Conservation (phyloP, 2,888 invertebrate genomes). For the Cenopis cana region DNA sequence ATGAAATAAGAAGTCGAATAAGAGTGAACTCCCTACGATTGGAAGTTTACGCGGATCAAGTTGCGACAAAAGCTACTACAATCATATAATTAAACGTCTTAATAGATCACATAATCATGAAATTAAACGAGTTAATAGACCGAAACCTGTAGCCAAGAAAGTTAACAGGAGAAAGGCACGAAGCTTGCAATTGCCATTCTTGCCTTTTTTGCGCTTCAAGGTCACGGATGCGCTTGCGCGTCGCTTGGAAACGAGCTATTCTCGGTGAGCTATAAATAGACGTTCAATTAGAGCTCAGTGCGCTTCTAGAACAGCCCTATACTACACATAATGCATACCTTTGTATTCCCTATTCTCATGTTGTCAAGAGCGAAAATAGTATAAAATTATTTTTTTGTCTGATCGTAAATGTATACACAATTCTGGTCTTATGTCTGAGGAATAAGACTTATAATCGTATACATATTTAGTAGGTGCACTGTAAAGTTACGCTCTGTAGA, state of each 20-base stretch:
- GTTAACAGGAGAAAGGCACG: conserved; percentile 13
- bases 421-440: not conserved
- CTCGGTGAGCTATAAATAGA: conserved; percentile 23
- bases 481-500: not conserved
- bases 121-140: not conserved
- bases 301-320: conserved; percentile 6
- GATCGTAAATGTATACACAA: not conserved
- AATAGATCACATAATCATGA: not conserved
- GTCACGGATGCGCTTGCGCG: conserved; percentile 16
- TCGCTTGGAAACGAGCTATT: conserved; percentile 28
- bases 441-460: not conserved
- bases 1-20: too few species aligned
- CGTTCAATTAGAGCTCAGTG: conserved; percentile 17
- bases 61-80: too few species aligned
- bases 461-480: not conserved
- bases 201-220: conserved; percentile 28
- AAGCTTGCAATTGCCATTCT: not conserved
- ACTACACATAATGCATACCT: too few species aligned
- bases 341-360: not conserved
- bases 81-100: not conserved
- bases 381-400: not conserved
- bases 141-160: not conserved
- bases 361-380: too few species aligned
- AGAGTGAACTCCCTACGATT: too few species aligned
- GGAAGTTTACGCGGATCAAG: too few species aligned